These are phyloP conservation scores for Idaea straminata DNA, from an alignment of 2,888 invertebrate genomes.

Conservation along the genomic window DNA sequence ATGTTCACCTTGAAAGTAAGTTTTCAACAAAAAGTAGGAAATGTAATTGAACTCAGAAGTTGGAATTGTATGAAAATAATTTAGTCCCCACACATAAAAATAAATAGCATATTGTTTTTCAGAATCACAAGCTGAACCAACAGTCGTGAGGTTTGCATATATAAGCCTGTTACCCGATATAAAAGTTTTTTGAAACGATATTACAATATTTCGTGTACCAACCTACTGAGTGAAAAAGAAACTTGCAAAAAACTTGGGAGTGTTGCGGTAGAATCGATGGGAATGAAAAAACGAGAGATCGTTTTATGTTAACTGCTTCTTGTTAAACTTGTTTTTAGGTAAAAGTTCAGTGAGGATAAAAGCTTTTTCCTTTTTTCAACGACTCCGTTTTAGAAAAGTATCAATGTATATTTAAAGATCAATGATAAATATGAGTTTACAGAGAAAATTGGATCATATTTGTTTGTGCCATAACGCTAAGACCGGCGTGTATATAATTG, in stretches of 20 bases:
- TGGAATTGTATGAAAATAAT: too few relatives aligned
- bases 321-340: conserved; percentile 2
- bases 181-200: conserved; percentile 28
- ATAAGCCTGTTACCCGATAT: conserved; percentile 13
- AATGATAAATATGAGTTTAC: too few relatives aligned
- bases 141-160: neutral
- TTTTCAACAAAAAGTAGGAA: too few relatives aligned
- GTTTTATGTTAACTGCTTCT: conserved; percentile 4
- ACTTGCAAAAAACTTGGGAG: conserved; percentile 15
- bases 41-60: too few relatives aligned
- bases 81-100: neutral
- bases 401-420: neutral
- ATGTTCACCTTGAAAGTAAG: too few relatives aligned
- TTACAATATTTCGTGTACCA: conserved; percentile 24
- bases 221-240: conserved; percentile 18
- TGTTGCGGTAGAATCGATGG: conserved; percentile 16
- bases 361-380: neutral
- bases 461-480: too few relatives aligned
- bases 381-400: neutral
- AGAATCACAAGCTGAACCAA: neutral
- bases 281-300: conserved; percentile 5
- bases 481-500: too few relatives aligned
- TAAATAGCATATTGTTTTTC: neutral
- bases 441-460: too few relatives aligned
- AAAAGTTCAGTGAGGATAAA: neutral